These are phyloP conservation scores for Bungarus multicinctus DNA, from an alignment of 2,113 vertebrate genomes.

Conservation along the genomic window DNA sequence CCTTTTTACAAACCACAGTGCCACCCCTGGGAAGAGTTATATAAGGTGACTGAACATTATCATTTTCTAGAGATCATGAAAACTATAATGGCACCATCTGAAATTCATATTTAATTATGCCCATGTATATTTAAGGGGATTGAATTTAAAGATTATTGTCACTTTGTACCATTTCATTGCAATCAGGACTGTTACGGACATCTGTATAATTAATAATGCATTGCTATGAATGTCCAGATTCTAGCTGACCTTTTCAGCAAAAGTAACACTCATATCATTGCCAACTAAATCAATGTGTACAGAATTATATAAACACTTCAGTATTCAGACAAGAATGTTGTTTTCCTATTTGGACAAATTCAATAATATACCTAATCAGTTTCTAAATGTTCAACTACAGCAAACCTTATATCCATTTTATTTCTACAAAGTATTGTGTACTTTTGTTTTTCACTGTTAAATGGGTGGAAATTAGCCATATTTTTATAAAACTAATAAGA, in stretches of 20 bases:
- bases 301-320: not conserved
- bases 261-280: not conserved
- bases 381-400: not conserved
- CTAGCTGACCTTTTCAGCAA: not conserved
- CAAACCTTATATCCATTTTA: not conserved
- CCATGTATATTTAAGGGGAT: not conserved
- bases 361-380: not conserved
- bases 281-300: not conserved
- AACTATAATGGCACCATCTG: not conserved
- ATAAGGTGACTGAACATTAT: conserved; percentile 1
- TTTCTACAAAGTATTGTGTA: not conserved
- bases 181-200: not conserved
- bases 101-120: not conserved
- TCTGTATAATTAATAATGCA: not conserved
- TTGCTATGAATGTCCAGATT: not conserved
- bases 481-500: not conserved
- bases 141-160: not conserved
- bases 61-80: not conserved
- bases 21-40: not conserved
- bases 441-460: not conserved
- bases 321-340: not conserved
- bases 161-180: not conserved
- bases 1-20: not conserved
- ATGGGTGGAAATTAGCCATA: not conserved
- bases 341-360: not conserved